Base-by-base conservation (phyloP, 2,888 invertebrate species). In the Trichogramma dendrolimi region DNA sequence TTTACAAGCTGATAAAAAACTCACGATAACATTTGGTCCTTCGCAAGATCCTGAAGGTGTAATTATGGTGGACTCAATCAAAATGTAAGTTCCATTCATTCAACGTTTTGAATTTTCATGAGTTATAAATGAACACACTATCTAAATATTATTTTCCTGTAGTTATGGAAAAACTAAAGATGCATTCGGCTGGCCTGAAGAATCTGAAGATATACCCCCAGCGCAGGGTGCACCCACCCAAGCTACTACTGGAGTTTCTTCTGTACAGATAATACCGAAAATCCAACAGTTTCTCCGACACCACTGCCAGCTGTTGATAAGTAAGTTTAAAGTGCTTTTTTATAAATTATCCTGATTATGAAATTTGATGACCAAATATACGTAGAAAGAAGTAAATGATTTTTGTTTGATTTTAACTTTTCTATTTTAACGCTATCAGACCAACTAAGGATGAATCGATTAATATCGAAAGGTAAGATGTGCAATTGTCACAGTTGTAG, bases 101-200 rank as follows among this genome's bases (percentile, higher is more conserved):
- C 44, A 51, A 59, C 8, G 44, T 52, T 8, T 39, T 27, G 27
- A 49, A 50, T 10, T 2, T 11, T 10, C 7, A 11, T 49, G n/a
- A 46, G 41, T 41, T 4, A 40, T 46, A 39, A 55, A 46, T 8
- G 6, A 27, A 40, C n/a, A 7, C 11, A 10, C 6, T 8, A 40
- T 4, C 11, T 14, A 6, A 14, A 8, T 43, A 6, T 38, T 56
- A 3, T 8, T 55, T 27, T 11, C 58, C 64, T 57, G 39, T 70
- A 88, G 88, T 72, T 96, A 96, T 76, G 95, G 95, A 1, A 96
- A 95, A 81, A 92, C 93, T 1, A 97, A 97, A 79, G 96, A 96
- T 75, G 85, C 90, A 1, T 96, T 97, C 74, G 96, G 96, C 49
- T 97, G 96, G 97, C 96, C 96, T 0, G 96, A 97, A 76, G 96